Evolutionary conservation across 2,888 invertebrate species (phyloP).

Genomic region (Isoperla grammatica): DNA sequence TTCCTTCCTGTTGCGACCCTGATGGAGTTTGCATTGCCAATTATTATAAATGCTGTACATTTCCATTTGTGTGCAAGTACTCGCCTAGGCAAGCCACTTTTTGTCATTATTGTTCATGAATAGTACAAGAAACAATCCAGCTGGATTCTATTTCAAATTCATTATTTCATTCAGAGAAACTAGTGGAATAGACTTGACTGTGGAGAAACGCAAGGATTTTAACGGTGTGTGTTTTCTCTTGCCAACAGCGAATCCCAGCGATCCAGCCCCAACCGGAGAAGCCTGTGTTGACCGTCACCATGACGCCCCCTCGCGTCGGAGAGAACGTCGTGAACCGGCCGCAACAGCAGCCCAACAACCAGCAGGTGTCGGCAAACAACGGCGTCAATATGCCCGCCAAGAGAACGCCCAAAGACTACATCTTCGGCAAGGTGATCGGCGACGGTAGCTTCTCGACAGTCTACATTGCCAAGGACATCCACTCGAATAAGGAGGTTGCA

Average conservation of each 20-base stretch:
- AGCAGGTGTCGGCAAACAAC: conserved; percentile 1
- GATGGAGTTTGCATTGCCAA: no score
- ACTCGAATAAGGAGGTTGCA: conserved; percentile 86
- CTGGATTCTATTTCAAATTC: no score
- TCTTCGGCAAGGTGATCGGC: conserved; percentile 92
- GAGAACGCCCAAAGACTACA: conserved; percentile 79
- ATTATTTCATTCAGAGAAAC: no score
- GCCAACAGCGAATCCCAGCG: conserved; percentile 7
- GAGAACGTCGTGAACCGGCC: conserved; percentile 34
- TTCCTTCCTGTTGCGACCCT: no score
- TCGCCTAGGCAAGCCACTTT: no score
- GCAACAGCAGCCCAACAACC: conserved; percentile 9
- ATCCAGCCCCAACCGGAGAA: not conserved
- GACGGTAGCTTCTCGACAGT: conserved; percentile 98
- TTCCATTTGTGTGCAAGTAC: no score
- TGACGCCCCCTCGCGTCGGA: conserved; percentile 39
- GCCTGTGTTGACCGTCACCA: conserved; percentile 14
- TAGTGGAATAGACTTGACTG: no score
- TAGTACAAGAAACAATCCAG: no score
- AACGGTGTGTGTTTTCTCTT: no score
- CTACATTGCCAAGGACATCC: conserved; percentile 87
- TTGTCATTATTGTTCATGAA: no score
- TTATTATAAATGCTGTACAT: no score
- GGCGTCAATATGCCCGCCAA: conserved; percentile 47
- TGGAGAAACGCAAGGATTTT: no score